Conservation (phyloP, 2,113 vertebrate species). For the Myodes glareolus region DNA sequence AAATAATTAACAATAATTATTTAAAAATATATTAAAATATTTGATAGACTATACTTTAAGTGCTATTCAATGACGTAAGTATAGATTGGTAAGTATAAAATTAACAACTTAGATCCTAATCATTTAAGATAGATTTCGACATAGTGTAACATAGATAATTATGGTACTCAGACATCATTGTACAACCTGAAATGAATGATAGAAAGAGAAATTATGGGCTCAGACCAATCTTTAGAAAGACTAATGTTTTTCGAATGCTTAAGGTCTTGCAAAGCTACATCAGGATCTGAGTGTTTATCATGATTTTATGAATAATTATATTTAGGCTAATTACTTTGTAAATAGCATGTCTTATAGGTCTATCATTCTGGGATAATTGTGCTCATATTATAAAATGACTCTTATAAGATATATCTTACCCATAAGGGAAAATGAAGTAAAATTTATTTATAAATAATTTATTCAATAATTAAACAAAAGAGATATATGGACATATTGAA, state of each 20-base stretch:
- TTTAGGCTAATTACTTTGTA: neutral
- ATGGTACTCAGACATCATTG: neutral
- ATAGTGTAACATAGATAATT: neutral
- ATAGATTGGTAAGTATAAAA: neutral
- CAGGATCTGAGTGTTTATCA: neutral
- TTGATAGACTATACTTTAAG: neutral
- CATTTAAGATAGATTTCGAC: neutral
- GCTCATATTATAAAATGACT: neutral
- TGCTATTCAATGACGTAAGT: neutral
- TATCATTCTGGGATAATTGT: neutral
- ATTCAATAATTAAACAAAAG: neutral
- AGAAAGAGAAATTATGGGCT: neutral
- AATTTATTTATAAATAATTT: neutral
- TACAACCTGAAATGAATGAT: neutral
- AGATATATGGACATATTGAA: neutral
- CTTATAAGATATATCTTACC: neutral
- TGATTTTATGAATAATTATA: neutral
- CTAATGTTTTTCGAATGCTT: neutral
- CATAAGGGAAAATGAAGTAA: neutral
- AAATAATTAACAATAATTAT: neutral
- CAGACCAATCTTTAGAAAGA: neutral
- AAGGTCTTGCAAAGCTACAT: neutral
- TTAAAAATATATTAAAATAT: neutral
- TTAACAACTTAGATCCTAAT: neutral
- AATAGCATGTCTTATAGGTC: neutral